These are phyloP conservation scores for Polyommatus iphigenia DNA, from an alignment of 2,888 invertebrate species.

Conservation along the genomic window DNA sequence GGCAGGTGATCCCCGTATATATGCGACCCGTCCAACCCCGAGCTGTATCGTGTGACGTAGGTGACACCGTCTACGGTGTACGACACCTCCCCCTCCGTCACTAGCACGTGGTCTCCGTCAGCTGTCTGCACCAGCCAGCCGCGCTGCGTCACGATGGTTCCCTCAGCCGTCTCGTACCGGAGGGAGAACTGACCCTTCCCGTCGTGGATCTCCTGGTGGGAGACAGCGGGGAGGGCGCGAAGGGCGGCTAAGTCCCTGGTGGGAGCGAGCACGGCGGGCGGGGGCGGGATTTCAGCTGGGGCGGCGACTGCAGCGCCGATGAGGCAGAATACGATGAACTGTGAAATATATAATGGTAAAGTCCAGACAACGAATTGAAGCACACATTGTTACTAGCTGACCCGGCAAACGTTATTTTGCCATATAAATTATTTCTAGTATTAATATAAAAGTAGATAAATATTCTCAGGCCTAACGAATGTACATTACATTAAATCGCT, in stretches of 20 bases:
- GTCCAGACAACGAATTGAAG: too few relatives aligned
- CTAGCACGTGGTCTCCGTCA: constrained; percentile 51
- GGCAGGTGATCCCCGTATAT: constrained; percentile 53
- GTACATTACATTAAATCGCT: too few relatives aligned
- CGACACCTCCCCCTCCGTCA: constrained; percentile 56
- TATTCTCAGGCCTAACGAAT: too few relatives aligned
- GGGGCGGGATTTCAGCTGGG: background rate
- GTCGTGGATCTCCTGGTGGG: constrained; percentile 55
- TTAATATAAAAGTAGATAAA: too few relatives aligned
- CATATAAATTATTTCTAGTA: too few relatives aligned
- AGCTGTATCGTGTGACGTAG: constrained; percentile 56
- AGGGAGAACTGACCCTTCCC: constrained; percentile 54
- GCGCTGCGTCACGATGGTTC: constrained; percentile 52
- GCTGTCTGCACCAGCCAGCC: constrained; percentile 50
- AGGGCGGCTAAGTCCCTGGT: background rate
- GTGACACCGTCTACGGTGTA: constrained; percentile 58
- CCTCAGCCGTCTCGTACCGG: constrained; percentile 57
- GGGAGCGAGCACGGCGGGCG: constrained; percentile 45
- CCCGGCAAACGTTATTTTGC: too few relatives aligned
- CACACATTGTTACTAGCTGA: too few relatives aligned
- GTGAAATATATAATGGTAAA: background rate
- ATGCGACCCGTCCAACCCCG: constrained; percentile 54
- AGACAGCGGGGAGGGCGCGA: constrained; percentile 43
- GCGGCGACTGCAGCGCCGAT: background rate
- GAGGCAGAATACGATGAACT: constrained; percentile 1